Base-by-base conservation (phyloP, 2,888 invertebrate genomes). In the Oligia latruncula region DNA sequence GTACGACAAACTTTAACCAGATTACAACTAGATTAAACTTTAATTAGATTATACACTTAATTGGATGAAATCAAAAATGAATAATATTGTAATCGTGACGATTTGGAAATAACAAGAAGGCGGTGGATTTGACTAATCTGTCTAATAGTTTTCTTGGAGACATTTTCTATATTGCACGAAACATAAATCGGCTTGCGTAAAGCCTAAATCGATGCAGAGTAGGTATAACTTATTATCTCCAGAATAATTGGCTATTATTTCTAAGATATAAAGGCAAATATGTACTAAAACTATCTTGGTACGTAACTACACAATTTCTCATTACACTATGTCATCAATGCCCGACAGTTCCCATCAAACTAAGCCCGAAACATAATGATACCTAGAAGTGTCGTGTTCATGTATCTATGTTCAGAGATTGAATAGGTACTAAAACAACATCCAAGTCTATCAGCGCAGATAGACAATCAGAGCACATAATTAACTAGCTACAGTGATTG, bases 51-150 rank as follows among this genome's bases (percentile, higher is more conserved):
- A 46, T 8, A 55, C 29, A 77, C 35, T 77, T 83, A 83, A 81
- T 86, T 86, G 77, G 58, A 80, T 43, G 71, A 83, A 86, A 86
- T 84, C 84, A 84, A 62, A 71, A 74, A 72, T 86, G 78, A 86
- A 84, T 87, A 74, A 81, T 87, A 55, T 71, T 78, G 65, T 84
- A 81, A 71, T 81, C 67, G 70, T 77, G 62, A 74, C 43, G 40
- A 73, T 70, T 58, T 62, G 11, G 43, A 17, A 60, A 72, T 71
- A 75, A 72, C 49, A 84, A 60, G 66, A 74, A 80, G 55, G 43
- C 40, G 5, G 13, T 3, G 29, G n/a, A 60, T 64, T 80, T 70
- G 9, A 65, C 20, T 68, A 8, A 75, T 66, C 46, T n/a, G 8
- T 68, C 68, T 60, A 15, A 13, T 77, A 2, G 4, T 60, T 55